Evolutionary conservation across 2,888 invertebrate species (phyloP).

Genomic region (Parasteatoda lunata): DNA sequence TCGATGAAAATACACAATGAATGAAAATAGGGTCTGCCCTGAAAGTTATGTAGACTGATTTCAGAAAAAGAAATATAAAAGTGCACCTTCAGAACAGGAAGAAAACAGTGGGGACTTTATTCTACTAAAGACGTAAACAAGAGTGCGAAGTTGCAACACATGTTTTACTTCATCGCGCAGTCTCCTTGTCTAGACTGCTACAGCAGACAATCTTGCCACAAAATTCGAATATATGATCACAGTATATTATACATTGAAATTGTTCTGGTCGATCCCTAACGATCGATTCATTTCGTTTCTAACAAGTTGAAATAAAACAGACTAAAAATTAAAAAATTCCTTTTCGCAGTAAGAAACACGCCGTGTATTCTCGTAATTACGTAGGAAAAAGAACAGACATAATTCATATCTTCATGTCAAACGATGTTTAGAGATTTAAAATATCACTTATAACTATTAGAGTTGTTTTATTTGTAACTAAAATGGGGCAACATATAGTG

Average conservation of each 20-base stretch:
- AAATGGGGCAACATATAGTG: no score
- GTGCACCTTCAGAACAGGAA: background rate
- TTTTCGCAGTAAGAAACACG: no score
- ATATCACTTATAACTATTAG: no score
- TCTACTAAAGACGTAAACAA: constrained; percentile 44
- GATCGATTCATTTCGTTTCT: background rate
- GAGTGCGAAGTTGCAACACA: constrained; percentile 44
- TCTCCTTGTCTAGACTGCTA: constrained; percentile 41
- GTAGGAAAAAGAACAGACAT: no score
- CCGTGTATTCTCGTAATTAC: no score
- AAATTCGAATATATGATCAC: background rate
- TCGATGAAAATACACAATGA: background rate
- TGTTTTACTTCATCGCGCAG: constrained; percentile 17
- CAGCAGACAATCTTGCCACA: constrained; percentile 1
- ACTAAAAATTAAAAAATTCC: no score
- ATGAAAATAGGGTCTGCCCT: background rate
- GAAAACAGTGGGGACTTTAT: constrained; percentile 33
- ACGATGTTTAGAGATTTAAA: no score
- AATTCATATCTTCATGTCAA: no score
- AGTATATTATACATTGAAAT: constrained; percentile 1
- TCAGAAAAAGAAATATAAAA: background rate
- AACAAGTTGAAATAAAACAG: no score
- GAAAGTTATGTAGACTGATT: background rate
- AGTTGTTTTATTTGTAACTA: no score
- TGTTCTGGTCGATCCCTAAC: background rate